Evolutionary conservation across 2,113 vertebrate species (phyloP), one percentile per base, ranked within the genome.

Genomic region (Eclectus roratus): DNA sequence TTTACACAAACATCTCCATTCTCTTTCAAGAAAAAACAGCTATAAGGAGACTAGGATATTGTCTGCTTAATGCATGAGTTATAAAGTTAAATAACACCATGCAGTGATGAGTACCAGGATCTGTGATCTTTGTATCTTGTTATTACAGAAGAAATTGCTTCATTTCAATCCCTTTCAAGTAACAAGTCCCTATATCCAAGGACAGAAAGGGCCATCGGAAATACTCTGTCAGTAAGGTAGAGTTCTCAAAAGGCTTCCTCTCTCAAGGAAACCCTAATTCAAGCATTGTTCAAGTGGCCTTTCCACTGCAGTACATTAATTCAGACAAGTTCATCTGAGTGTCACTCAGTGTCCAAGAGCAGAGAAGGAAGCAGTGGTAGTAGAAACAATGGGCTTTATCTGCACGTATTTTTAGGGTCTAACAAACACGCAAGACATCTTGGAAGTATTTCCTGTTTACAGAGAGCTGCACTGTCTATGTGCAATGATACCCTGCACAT

Each of bases 361-460:
- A 88, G 73, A 95, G 81, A 87, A 97, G 96, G 97, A 95, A 94
- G 92, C 44, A 89, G 86, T 94, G 88, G 92, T 93, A 83, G 74
- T 80, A 83, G 95, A 97, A 97, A 98, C 98, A 98, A 98, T 98
- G 92, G 98, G 80, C 80, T 97, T 98, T 98, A 98, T 98, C 98
- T 95, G 91, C 27, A 93, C 0, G 8, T 96, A 97, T 98, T 98
- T 98, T 97, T 98, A 98, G 97, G 97, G 96, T 92, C 52, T 84
- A 91, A 82, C 95, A 97, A 97, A 95, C 44, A 88, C 64, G 96
- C 96, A 98, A 96, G 87, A 96, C 94, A 94, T 97, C 98, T 98
- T 96, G 91, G 97, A 97, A 95, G 88, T 95, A 97, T 98, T 98
- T 98, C 98, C 98, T 98, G 98, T 98, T 98, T 98, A 98, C 96